A percentile compares a stretch with the other conserved stretches of the same genome.
Evolutionary conservation across 1,140 invertebrate genomes (phyloP).

Genomic region (Paraescarpia echinospica): DNA sequence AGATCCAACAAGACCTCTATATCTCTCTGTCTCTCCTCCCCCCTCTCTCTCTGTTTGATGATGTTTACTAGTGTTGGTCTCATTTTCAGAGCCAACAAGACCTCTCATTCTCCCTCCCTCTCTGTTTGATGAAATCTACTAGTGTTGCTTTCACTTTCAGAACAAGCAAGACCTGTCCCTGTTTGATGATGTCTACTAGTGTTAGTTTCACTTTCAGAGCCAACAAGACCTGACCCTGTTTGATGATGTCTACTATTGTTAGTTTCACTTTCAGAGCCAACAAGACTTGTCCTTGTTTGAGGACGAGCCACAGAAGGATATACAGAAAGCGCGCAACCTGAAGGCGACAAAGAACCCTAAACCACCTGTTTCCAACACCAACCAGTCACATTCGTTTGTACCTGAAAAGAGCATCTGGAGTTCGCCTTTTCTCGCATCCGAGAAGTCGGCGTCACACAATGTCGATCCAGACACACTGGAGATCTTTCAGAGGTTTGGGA

Average conservation of each 20-base stretch:
- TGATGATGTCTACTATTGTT: not conserved
- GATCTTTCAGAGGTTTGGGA: conserved; percentile 13
- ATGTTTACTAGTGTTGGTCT: no score
- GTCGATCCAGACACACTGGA: not conserved
- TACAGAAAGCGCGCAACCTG: not conserved
- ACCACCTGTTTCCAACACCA: not conserved
- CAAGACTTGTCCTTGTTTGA: conserved; percentile 67
- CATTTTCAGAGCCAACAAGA: no score
- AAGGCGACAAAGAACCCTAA: not conserved
- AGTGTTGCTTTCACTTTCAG: no score
- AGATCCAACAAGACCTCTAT: no score
- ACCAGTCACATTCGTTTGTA: conserved; percentile 10
- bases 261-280: conserved; percentile 64
- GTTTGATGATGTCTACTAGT: not conserved
- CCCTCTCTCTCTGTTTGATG: no score
- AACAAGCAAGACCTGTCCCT: no score
- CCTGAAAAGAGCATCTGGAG: conserved; percentile 20
- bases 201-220: no score
- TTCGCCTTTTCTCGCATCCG: conserved; percentile 23
- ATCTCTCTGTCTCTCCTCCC: no score
- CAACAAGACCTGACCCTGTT: no score
- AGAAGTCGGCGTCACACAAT: not conserved
- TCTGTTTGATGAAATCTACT: not conserved
- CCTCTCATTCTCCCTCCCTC: no score
- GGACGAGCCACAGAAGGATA: not conserved